Base-by-base conservation (phyloP, 2,888 invertebrate genomes). In the Leptothorax acervorum region DNA sequence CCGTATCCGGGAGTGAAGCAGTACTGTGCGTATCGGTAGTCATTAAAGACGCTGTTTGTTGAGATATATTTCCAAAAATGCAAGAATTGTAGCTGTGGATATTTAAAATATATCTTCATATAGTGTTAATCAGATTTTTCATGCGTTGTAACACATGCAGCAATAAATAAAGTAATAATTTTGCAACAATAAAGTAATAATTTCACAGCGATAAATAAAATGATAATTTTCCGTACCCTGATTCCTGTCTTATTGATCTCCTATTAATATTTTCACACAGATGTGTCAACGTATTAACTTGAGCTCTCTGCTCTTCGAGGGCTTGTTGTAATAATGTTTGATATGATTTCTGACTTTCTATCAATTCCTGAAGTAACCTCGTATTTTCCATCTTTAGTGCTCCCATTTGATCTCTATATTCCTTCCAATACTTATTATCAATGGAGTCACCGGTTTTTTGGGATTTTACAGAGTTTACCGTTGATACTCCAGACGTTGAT, bases 271-370 rank as follows among this genome's bases (percentile, higher is more conserved):
- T 95, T 83, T 95, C 95, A 35, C 95, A 94, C 31, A 95, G 92
- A 87, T 95, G 95, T 39, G 94, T 95, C 23, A 98, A 94, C 23
- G 96, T 95, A 89, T 96, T 96, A 35, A 97, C 95, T 92, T 97
- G 96, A 31, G 95, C 92, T 92, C 96, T 97, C 92, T 97, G 97
- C 85, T 97, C 97, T 82, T 97, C 97, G 3, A 98, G 92, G 92
- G 96, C 96, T 86, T 96, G 96, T 92, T 97, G 96, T 70, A 98
- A 95, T 75, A 98, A 94, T 31, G 95, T 95, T 89, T 98, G 97
- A 94, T 97, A 97, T 53, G 96, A 96, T 92, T 97, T 97, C 91
- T 98, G 97, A 75, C 96, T 96, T 51, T 98, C 98, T 70, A 98
- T 90, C 48, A 98, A 95, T 89, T 98, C 98, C 91, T 97, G 97